These are phyloP conservation scores for Ictalurus punctatus DNA, from an alignment of 2,113 vertebrate species.

Conservation along the genomic window DNA sequence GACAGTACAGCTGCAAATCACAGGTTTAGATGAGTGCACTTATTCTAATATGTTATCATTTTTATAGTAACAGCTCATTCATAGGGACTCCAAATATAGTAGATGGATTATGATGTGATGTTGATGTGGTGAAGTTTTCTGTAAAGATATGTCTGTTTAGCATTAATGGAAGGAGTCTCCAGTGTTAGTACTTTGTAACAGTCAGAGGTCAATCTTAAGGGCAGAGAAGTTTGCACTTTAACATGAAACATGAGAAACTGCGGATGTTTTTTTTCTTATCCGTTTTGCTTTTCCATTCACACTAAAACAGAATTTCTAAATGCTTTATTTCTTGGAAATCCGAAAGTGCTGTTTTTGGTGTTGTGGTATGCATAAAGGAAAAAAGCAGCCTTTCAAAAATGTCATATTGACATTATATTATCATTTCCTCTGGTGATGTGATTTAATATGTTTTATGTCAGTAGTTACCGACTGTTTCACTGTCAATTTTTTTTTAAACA, in stretches of 20 bases:
- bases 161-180: neutral
- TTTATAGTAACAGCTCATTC: neutral
- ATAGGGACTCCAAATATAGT: neutral
- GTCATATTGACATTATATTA: neutral
- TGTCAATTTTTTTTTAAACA: neutral
- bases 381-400: neutral
- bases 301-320: neutral
- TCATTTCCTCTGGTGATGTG: neutral
- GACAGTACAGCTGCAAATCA: neutral
- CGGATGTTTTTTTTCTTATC: neutral
- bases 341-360: neutral
- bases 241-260: neutral
- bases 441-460: slow-evolving; percentile 39
- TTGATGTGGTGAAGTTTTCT: neutral
- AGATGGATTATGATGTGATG: neutral
- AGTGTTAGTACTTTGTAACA: neutral
- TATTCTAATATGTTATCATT: neutral
- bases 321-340: neutral
- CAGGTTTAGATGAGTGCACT: neutral
- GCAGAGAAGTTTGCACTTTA: neutral
- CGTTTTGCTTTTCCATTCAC: neutral
- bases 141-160: neutral
- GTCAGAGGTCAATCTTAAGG: neutral
- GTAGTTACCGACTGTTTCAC: slow-evolving; percentile 8
- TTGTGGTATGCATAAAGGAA: neutral